Base-by-base conservation (phyloP, 30 jellyfish, hydroid and myxozoan genomes). In the Hydractinia echinata region DNA sequence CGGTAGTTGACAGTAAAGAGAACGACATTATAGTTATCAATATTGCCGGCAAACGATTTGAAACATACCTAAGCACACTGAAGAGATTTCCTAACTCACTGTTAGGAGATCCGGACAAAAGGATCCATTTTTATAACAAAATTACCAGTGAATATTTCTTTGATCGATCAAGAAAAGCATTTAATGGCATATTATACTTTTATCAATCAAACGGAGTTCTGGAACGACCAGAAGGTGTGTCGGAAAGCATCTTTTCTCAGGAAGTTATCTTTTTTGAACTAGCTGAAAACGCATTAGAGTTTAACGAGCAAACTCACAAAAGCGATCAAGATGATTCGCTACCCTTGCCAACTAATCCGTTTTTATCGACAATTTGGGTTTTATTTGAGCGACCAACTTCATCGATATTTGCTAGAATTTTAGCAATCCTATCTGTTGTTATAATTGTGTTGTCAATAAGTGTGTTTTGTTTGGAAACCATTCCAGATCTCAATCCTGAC, bases 201-300 rank as follows among this genome's bases (percentile, higher is more conserved):
- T 93, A 93, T 79, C 99, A 93, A 67, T 78, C 94, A 66, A 82
- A 88, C 82, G 99, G 99, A 5, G 53, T 62, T 19, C 20, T 93
- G 67, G 99, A 93, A 78, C 73, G 95, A 51, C 99, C 99, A 4
- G 80, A 54, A 8, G 89, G 85, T 10, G 96, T 93, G 53, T 93
- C 99, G 4, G 99, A 93, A 85, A 93, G 87, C 67, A 83, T 84
- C 5, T 93, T 93, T 70, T 84, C 99, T 13, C 94, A 93, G 61
- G 99, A 93, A 77, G 95, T 93, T 73, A 70, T 93, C 85, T 93
- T 93, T 56, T 93, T 93, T 67, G 99, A 89, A 78, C 86, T 93
- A 5, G 95, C 92, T 50, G 99, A 93, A 51, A 72, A 76, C 30
- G 87, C 81, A 64, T 85, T 85, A 1, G 89, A 87, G 4, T 70